Evolutionary conservation across 2,113 vertebrate species (phyloP), one percentile per base, ranked within the genome.

Genomic region (Tor tambroides): DNA sequence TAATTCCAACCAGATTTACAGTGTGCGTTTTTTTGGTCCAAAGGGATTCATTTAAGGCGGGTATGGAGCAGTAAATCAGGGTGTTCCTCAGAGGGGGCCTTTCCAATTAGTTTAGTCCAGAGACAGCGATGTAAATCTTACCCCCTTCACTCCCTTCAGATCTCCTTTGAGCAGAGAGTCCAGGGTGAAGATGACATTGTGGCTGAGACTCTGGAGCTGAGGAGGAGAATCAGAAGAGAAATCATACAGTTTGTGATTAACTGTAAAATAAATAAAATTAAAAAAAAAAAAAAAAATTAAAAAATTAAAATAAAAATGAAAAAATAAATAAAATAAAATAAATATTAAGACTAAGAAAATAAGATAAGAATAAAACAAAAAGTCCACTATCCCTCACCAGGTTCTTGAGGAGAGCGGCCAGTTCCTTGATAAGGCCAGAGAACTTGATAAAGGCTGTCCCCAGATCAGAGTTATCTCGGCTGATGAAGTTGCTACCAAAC

Each of bases 121-220:
- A 51, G 49, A 72, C 30, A n/a, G 63, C 41, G 15, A 26, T 54
- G 43, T 80, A 89, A 92, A 63, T 95, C 97, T 98, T 95, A 99
- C 98, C 95, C 98, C 98, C 95, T 99, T 99, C 88, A 99, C 97
- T 91, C 97, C 98, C 94, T 99, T 99, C 79, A 99, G 92, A 90
- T 99, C 98, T 86, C 98, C 98, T 95, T 99, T 99, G 86, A 99
- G 94, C 87, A 90, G 69, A 80, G 89, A 90, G 83, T 90, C 89
- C 87, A 90, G 87, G 83, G 89, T 90, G 89, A 90, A 90, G 86
- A 90, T 90, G 41, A 90, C 89, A 76, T 90, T 90, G 80, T 90
- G 89, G 80, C 89, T 90, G 32, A 90, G 96, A 79, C 96, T 97
- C 93, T 99, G 98, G 89, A 93, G 94, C 95, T 93, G 87, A 2